Conservation (phyloP, 1,140 invertebrate genomes). For the Bradysia coprophila region DNA sequence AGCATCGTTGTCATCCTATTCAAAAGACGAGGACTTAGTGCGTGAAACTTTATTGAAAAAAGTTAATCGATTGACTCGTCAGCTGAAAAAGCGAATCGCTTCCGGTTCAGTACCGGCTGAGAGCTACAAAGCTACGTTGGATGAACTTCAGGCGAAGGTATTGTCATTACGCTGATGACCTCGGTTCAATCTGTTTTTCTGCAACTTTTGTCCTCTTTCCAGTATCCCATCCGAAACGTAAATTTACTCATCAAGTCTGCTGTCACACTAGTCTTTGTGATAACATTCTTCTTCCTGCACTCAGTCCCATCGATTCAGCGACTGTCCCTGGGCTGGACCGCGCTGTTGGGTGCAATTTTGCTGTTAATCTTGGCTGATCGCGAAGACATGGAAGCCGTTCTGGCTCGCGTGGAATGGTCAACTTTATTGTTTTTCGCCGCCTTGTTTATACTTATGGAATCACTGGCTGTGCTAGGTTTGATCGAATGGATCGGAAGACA, state of each 20-base stretch:
- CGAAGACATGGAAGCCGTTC: constrained; percentile 59
- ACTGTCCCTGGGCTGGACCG: constrained; percentile 68
- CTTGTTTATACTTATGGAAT: constrained; percentile 80
- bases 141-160: constrained; percentile 55
- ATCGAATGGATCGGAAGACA: constrained; percentile 53
- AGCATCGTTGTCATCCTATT: constrained; percentile 62
- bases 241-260: constrained; percentile 54
- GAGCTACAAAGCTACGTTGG: constrained; percentile 47
- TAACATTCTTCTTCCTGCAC: constrained; percentile 65
- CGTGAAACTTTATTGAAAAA: constrained; percentile 57
- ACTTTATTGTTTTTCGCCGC: constrained; percentile 78
- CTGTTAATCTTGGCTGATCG: constrained; percentile 57
- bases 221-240: constrained; percentile 67
- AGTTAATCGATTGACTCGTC: constrained; percentile 41
- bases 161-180: too few relatives aligned
- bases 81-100: constrained; percentile 45
- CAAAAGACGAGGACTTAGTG: constrained; percentile 66
- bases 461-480: constrained; percentile 43
- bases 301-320: constrained; percentile 47
- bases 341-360: constrained; percentile 57
- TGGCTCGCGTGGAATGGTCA: constrained; percentile 74
- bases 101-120: constrained; percentile 40
- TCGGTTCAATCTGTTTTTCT: constrained; percentile 27
- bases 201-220: not conserved
- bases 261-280: constrained; percentile 48